phyloP scores from a whole-genome alignment of 2,797 vertebrate genomes.

The Pseudopleuronectes americanus region DNA sequence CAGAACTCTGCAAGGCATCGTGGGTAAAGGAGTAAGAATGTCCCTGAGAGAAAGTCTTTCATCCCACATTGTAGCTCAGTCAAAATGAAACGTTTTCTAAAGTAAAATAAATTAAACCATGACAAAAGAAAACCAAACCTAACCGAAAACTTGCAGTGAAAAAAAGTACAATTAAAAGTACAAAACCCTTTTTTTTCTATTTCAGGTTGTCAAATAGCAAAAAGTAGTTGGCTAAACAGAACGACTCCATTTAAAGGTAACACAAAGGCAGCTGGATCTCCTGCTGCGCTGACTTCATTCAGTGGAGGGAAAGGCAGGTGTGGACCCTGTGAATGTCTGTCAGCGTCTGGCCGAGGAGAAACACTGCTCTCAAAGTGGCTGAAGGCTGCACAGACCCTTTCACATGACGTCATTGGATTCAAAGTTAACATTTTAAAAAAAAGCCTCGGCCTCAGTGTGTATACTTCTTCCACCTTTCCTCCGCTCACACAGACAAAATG shows the following conservation, averaged over 20 bases:
- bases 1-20: slow-evolving; percentile 1
- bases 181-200: slow-evolving; percentile 12
- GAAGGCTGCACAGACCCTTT: slow-evolving; percentile 17
- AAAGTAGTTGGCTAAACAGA: slow-evolving; percentile 4
- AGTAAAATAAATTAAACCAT: not conserved
- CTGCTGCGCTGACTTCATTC: slow-evolving; percentile 40
- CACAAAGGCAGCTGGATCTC: slow-evolving; percentile 13
- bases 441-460: not conserved
- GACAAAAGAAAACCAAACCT: not conserved
- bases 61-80: not conserved
- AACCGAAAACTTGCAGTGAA: too few relatives aligned
- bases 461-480: slow-evolving; percentile 10
- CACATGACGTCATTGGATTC: not conserved
- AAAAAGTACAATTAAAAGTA: too few relatives aligned
- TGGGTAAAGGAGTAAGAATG: not conserved
- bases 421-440: slow-evolving; percentile 1
- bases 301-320: slow-evolving; percentile 29
- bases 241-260: slow-evolving; percentile 35
- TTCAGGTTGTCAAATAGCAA: slow-evolving; percentile 11
- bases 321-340: slow-evolving; percentile 17
- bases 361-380: not conserved
- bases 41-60: not conserved
- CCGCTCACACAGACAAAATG: slow-evolving; percentile 15
- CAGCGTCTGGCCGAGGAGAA: slow-evolving; percentile 9
- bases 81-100: not conserved